phyloP scores from a whole-genome alignment of 2,113 vertebrate genomes.

The Cottus gobio region DNA sequence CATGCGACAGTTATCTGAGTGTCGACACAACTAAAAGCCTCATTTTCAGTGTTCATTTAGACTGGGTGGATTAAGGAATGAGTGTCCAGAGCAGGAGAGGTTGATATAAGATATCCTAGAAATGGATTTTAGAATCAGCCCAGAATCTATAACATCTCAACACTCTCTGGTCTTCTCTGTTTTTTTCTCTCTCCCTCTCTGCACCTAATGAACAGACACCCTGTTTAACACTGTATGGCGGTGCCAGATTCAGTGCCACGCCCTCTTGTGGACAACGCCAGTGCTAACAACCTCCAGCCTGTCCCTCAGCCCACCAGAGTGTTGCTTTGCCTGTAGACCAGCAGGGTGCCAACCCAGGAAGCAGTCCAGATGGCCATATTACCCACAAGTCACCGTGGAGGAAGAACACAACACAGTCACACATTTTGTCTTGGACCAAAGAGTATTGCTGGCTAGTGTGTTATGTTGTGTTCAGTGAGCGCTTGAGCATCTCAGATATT shows the following conservation, averaged over 20 bases:
- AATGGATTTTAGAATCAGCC: conserved; percentile 53
- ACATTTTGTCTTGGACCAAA: conserved; percentile 75
- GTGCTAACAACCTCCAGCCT: conserved; percentile 61
- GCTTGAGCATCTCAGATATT: conserved; percentile 60
- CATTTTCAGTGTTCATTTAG: conserved; percentile 61
- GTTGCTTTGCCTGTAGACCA: conserved; percentile 69
- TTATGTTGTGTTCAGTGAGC: conserved; percentile 54
- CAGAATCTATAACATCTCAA: conserved; percentile 49
- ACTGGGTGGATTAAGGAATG: conserved; percentile 61
- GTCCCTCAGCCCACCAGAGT: conserved; percentile 62
- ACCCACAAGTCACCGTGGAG: conserved; percentile 52
- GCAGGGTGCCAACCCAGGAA: conserved; percentile 73
- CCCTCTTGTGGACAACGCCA: conserved; percentile 75
- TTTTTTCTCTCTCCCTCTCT: conserved; percentile 2
- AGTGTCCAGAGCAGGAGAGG: conserved; percentile 45
- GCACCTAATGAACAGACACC: conserved; percentile 67
- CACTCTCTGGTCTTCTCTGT: conserved; percentile 10
- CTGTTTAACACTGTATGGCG: conserved; percentile 70
- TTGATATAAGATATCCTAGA: conserved; percentile 56
- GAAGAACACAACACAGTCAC: conserved; percentile 58
- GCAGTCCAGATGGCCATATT: conserved; percentile 65
- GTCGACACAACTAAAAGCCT: conserved; percentile 73
- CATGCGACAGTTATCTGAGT: conserved; percentile 71
- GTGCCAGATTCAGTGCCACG: conserved; percentile 74
- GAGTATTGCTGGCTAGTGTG: conserved; percentile 49